phyloP scores from a whole-genome alignment of 2,797 vertebrate genomes.

The Clangula hyemalis region DNA sequence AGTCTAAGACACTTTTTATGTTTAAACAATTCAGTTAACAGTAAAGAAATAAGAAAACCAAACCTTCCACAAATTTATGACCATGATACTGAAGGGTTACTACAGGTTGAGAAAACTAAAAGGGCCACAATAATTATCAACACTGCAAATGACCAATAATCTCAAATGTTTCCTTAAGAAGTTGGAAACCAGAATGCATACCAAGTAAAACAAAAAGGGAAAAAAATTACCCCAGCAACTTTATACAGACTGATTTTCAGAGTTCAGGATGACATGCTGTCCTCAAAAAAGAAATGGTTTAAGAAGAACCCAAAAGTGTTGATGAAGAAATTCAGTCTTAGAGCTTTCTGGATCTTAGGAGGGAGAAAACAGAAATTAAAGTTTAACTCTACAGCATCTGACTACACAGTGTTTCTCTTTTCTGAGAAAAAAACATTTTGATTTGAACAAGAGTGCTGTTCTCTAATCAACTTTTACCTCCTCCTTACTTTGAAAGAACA shows the following conservation, averaged over 20 bases:
- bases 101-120: not conserved
- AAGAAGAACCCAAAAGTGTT: not conserved
- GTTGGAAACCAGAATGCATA: not conserved
- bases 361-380: not conserved
- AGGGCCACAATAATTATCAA: not conserved
- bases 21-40: not conserved
- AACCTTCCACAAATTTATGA: not conserved
- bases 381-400: not conserved
- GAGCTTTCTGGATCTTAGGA: not conserved
- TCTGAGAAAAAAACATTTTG: not conserved
- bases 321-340: not conserved
- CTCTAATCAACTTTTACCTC: not conserved
- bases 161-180: not conserved
- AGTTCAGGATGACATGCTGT: not conserved
- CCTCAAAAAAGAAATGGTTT: not conserved
- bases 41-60: not conserved
- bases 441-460: not conserved
- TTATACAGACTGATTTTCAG: not conserved
- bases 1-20: not conserved
- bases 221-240: not conserved
- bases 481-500: not conserved
- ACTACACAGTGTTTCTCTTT: not conserved
- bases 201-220: accelerated
- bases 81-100: not conserved
- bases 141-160: not conserved